Base-by-base conservation (phyloP, 2,797 vertebrate species). In the Paramormyrops hopkinsi region DNA sequence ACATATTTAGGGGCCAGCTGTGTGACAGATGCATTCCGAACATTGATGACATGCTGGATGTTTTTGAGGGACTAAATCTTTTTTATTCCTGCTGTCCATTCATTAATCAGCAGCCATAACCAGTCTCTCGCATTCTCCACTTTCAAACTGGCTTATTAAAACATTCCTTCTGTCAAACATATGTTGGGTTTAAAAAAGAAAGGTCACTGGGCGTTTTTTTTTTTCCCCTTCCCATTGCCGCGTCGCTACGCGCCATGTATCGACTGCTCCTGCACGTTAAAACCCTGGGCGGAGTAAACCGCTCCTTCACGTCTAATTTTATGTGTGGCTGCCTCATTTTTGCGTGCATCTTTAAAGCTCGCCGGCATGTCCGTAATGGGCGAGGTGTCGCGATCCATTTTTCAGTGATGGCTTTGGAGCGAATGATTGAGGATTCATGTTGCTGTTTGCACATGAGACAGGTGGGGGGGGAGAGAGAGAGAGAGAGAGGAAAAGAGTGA, bases 241-340 rank as follows among this genome's bases (percentile, higher is more conserved):
- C 25, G 17, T 48, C 62, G 19, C 82, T 76, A 56, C 48, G 22
- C n/a, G 41, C 54, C 19, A 2, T 22, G 41, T 89, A 89, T 89
- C 29, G 88, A 89, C 22, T n/a, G 22, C 59, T 59, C 4, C 29
- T 6, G 17, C 19, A 14, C 33, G 56, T 85, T 51, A 50, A 53
- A 89, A 85, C 46, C 54, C 19, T 25, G 46, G 88, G 73, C 22
- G 25, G 65, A 11, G 19, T 76, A 76, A 76, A 79, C 50, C 53
- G 65, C 65, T 8, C 62, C 11, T 51, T 73, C 50, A 88, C 50
- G 69, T 88, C 87, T 69, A 50, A 50, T 88, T 65, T 89, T 89
- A 59, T 85, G 79, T 85, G 79, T 9, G 1, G 25, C 11, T 4
- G 11, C 37, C 62, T 48, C 41, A 9, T 54, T 14, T 82, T 25